Conservation (phyloP, 2,888 invertebrate species). For the Rapana venosa region DNA sequence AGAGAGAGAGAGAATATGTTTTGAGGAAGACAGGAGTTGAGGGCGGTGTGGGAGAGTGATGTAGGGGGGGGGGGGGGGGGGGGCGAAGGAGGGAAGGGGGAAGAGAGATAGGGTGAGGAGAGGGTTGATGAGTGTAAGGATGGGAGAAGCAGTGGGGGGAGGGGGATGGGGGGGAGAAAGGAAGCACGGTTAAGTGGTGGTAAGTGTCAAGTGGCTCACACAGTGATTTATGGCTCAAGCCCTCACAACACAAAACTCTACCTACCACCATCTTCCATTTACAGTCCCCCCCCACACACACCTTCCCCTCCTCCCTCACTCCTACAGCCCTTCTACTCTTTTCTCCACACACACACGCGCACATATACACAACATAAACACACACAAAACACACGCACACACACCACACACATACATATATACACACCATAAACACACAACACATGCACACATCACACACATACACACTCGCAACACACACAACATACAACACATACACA, state of each 20-base stretch:
- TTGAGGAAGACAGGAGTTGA: too few species aligned
- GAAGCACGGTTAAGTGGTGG: slow-evolving; percentile 37
- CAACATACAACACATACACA: not conserved
- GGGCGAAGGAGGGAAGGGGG: not conserved
- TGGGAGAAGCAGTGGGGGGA: not conserved
- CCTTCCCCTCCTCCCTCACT: not conserved
- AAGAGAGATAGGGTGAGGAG: not conserved
- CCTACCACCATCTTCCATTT: not conserved
- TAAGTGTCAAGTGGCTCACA: slow-evolving; percentile 37
- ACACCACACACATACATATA: too few species aligned
- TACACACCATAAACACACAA: too few species aligned
- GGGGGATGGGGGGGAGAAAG: not conserved
- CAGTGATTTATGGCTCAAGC: slow-evolving; percentile 28
- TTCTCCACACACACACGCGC: not conserved
- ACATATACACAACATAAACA: not conserved
- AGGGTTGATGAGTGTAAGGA: not conserved
- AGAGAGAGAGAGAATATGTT: too few species aligned
- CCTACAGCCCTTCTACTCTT: not conserved
- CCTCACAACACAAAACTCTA: slow-evolving; percentile 24
- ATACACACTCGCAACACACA: not conserved
- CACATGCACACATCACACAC: too few species aligned
- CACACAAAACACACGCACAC: not conserved
- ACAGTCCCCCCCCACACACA: not conserved
- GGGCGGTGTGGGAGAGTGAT: not conserved
- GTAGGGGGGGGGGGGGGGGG: not conserved